Evolutionary conservation across 1,140 invertebrate species (phyloP).

Genomic region (Bombus haemorrhoidalis): DNA sequence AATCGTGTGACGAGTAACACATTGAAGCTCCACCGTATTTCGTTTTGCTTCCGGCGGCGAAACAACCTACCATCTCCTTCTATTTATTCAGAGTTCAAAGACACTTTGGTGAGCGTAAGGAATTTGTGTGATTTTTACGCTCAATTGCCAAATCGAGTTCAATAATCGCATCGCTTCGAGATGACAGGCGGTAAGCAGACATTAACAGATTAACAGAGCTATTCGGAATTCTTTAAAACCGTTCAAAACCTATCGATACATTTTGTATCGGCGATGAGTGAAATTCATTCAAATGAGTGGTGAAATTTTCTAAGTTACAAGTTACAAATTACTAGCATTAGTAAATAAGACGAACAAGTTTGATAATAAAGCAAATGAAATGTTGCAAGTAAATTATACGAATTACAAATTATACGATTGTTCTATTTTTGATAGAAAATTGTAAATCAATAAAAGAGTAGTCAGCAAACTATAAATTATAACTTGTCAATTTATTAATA

Average conservation of each 20-base stretch:
- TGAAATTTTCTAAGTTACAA: not conserved
- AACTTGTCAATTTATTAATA: not conserved
- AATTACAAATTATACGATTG: not conserved
- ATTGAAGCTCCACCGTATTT: not conserved
- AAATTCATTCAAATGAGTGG: not conserved
- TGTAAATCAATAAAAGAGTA: not conserved
- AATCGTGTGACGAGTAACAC: constrained; percentile 47
- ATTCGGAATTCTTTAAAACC: not conserved
- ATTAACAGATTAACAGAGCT: not conserved
- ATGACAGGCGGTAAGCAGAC: constrained; percentile 59
- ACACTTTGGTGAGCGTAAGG: not conserved
- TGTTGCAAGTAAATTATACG: not conserved
- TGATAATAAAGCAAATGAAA: not conserved
- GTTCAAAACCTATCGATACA: not conserved
- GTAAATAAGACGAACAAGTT: not conserved
- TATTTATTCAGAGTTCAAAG: not conserved
- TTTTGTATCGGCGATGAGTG: too few species aligned
- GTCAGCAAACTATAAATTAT: not conserved
- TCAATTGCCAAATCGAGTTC: not conserved
- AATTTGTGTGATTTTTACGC: not conserved
- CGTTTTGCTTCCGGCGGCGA: not conserved
- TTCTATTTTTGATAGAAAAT: not conserved
- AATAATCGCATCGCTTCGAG: not conserved
- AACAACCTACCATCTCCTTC: not conserved
- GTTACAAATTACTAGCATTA: not conserved